Percentiles rank a stretch among this genome's conserved stretches.
These are phyloP conservation scores for Heliconius nattereri DNA, from an alignment of 1,140 invertebrate genomes.

Conservation along the genomic window DNA sequence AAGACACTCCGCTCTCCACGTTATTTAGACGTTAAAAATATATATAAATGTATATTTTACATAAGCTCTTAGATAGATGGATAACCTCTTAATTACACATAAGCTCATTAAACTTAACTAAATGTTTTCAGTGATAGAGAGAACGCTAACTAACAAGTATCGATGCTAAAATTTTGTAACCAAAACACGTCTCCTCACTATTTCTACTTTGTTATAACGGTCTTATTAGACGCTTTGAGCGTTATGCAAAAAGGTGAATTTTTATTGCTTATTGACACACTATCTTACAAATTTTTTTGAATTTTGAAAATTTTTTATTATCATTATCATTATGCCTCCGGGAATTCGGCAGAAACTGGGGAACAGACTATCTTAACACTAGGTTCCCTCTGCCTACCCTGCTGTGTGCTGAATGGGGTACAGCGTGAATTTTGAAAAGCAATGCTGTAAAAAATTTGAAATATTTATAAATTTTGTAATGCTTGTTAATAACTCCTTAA, in stretches of 20 bases:
- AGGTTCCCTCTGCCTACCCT: no score
- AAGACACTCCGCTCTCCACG: no score
- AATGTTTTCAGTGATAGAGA: not conserved
- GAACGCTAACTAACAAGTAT: not conserved
- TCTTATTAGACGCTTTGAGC: not conserved
- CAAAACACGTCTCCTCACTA: conserved; percentile 26
- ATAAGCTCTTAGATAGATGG: no score
- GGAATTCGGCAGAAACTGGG: no score
- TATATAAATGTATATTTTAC: no score
- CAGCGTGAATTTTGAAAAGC: not conserved
- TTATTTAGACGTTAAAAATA: no score
- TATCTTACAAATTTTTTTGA: not conserved
- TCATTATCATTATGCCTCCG: no score
- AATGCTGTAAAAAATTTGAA: not conserved
- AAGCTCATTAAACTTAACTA: not conserved
- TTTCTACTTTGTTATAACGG: conserved; percentile 27
- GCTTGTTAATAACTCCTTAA: not conserved
- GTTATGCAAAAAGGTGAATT: not conserved
- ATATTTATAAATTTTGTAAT: not conserved
- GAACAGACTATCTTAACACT: no score
- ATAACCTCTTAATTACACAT: not conserved
- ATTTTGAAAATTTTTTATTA: not conserved
- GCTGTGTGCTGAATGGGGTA: no score
- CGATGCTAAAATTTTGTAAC: conserved; percentile 14
- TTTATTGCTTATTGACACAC: not conserved